Conservation (phyloP, 2,888 invertebrate genomes). For the Drosophila glabriapex region DNA sequence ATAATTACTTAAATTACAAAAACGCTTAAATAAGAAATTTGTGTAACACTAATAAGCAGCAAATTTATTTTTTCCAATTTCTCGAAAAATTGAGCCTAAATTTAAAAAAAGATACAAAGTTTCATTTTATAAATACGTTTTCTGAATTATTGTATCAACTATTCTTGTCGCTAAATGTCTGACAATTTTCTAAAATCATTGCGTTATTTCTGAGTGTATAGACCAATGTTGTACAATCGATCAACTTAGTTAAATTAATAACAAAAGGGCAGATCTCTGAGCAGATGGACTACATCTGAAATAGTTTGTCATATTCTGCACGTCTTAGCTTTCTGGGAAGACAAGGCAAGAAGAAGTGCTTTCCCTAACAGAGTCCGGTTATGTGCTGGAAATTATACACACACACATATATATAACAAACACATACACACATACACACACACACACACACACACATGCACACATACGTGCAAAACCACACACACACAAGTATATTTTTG, state of each 20-base stretch:
- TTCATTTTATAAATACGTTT: background rate
- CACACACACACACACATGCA: background rate
- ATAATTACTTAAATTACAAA: background rate
- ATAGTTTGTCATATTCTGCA: background rate
- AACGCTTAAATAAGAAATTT: background rate
- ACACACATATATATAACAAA: conserved; percentile 38
- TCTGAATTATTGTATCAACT: background rate
- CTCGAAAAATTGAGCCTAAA: background rate
- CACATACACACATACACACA: conserved; percentile 2
- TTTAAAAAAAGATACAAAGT: background rate
- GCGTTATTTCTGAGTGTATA: background rate
- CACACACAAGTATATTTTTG: conserved; percentile 33
- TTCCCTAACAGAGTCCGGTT: conserved; percentile 34
- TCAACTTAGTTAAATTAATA: background rate
- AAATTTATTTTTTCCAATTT: background rate
- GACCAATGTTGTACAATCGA: background rate
- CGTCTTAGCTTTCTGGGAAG: conserved; percentile 34
- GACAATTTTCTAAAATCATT: background rate
- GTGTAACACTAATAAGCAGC: background rate
- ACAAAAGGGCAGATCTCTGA: background rate
- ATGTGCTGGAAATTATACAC: conserved; percentile 54
- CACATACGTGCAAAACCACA: conserved; percentile 16
- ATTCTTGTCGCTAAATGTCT: background rate
- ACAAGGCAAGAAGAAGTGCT: conserved; percentile 59
- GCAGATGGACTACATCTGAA: background rate